Evolutionary conservation across 2,797 vertebrate genomes (phyloP).

Genomic region (Eremophila alpestris): DNA sequence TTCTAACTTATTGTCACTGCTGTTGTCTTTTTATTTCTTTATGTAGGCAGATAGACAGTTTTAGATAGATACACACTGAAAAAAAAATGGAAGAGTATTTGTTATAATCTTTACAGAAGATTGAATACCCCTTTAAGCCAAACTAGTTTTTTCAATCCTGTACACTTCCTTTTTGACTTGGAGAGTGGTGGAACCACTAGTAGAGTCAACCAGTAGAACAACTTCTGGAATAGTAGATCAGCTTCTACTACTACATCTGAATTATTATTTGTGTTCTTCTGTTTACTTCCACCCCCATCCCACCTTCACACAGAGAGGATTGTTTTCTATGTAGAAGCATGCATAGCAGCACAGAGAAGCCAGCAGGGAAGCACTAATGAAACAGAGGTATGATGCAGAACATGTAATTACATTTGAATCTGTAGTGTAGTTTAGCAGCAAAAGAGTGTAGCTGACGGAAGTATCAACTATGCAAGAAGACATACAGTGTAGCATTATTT

Average conservation of each 20-base stretch:
- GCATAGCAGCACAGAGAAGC: background rate
- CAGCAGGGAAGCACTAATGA: slow-evolving; percentile 27
- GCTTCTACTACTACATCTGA: background rate
- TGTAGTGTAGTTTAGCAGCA: slow-evolving; percentile 25
- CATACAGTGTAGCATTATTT: background rate
- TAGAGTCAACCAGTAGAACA: background rate
- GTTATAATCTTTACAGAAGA: background rate
- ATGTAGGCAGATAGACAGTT: background rate
- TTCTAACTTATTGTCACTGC: background rate
- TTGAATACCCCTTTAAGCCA: background rate
- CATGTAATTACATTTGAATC: slow-evolving; percentile 46
- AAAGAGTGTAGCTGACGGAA: slow-evolving; percentile 36
- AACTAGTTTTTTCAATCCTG: background rate
- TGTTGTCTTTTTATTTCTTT: background rate
- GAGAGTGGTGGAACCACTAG: background rate
- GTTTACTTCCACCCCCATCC: slow-evolving; percentile 7
- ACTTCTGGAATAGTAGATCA: background rate
- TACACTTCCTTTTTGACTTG: background rate
- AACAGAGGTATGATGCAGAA: background rate
- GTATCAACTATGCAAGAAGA: slow-evolving; percentile 20
- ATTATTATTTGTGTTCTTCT: slow-evolving; percentile 9
- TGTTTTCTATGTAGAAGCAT: slow-evolving; percentile 22
- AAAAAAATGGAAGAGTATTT: background rate
- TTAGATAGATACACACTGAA: background rate
- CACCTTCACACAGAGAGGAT: background rate